These are phyloP conservation scores for Xanthostigma xanthostigma DNA, from an alignment of 2,888 invertebrate genomes.

Conservation along the genomic window DNA sequence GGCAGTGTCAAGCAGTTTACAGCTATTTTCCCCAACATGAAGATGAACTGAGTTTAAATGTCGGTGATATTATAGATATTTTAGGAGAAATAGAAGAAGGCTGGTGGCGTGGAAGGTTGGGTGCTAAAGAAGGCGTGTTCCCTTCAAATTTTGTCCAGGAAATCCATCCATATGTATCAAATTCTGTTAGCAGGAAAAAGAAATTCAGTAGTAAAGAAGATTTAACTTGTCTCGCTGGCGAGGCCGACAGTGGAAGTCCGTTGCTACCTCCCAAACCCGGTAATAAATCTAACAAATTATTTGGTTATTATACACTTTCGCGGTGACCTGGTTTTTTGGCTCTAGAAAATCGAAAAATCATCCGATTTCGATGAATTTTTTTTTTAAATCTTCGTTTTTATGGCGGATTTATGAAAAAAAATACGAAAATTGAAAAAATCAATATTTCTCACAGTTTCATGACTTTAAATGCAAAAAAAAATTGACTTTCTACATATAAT, in stretches of 20 bases:
- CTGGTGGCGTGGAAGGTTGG: slow-evolving; percentile 78
- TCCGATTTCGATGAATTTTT: too few species aligned
- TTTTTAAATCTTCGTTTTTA: too few species aligned
- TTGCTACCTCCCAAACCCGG: slow-evolving; percentile 65
- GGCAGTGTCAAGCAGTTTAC: slow-evolving; percentile 71
- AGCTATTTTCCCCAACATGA: slow-evolving; percentile 87
- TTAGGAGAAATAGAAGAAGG: slow-evolving; percentile 87
- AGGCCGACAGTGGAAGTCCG: slow-evolving; percentile 37
- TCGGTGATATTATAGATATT: slow-evolving; percentile 82
- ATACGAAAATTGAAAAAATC: too few species aligned
- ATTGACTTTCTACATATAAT: too few species aligned
- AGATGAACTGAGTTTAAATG: slow-evolving; percentile 77
- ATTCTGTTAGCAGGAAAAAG: slow-evolving; percentile 15
- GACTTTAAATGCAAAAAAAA: too few species aligned
- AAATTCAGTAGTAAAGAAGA: slow-evolving; percentile 18
- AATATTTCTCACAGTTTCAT: too few species aligned
- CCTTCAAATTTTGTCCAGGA: slow-evolving; percentile 85
- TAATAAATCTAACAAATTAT: slow-evolving; percentile 22
- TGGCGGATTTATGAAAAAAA: too few species aligned
- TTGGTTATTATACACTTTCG: too few species aligned
- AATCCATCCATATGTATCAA: slow-evolving; percentile 25
- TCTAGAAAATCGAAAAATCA: too few species aligned
- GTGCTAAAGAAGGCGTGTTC: slow-evolving; percentile 77
- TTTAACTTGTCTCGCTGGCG: slow-evolving; percentile 13
- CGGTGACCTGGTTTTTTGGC: too few species aligned